A percentile compares a stretch with the other conserved stretches of the same genome.
These are phyloP conservation scores for Corythaixoides concolor DNA, from an alignment of 2,113 vertebrate species.

Conservation along the genomic window DNA sequence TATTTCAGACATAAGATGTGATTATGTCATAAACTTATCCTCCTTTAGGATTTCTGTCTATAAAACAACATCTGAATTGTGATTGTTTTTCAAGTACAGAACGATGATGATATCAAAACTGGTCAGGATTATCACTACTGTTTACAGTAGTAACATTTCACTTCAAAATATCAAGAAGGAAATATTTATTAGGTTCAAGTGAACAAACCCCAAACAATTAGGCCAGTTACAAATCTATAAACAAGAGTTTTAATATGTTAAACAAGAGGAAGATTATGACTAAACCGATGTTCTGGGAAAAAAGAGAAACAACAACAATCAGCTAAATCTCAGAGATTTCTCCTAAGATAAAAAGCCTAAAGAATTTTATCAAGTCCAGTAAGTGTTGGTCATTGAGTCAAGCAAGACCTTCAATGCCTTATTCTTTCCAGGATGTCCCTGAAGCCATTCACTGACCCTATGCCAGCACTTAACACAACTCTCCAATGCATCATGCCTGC, in stretches of 20 bases:
- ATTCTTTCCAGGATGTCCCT: neutral
- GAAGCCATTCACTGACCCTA: neutral
- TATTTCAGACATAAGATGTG: conserved; percentile 34
- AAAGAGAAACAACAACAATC: neutral
- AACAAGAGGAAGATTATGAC: neutral
- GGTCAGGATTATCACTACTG: neutral
- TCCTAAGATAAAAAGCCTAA: neutral
- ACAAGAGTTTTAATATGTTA: neutral
- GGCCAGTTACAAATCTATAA: neutral
- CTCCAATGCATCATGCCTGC: neutral
- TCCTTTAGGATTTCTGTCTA: neutral
- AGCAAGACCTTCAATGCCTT: neutral
- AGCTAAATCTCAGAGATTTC: neutral
- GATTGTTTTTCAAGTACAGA: neutral
- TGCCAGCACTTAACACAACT: neutral
- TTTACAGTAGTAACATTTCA: neutral
- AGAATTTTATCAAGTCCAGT: neutral
- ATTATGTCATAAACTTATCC: conserved; percentile 26
- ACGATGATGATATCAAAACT: neutral
- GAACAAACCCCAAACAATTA: neutral
- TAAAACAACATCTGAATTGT: neutral
- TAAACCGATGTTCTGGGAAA: neutral
- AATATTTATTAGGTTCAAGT: neutral
- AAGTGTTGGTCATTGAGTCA: neutral
- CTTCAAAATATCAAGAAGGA: neutral